Percentiles rank a stretch among this genome's conserved stretches.
phyloP scores from a whole-genome alignment of 2,888 invertebrate species.

The Tetranychus truncatus region DNA sequence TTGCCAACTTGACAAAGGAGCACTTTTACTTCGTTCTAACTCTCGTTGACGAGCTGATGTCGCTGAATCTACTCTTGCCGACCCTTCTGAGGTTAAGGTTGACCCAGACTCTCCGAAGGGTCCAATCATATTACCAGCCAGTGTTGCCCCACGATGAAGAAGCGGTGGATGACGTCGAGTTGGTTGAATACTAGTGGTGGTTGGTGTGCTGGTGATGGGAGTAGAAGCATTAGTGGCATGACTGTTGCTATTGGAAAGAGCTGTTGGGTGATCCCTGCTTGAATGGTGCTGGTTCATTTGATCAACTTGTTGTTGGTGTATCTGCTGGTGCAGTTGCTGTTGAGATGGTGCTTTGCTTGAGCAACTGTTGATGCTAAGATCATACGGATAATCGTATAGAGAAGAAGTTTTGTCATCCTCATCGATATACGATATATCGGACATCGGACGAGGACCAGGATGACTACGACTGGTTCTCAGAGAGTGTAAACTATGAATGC shows the following conservation, averaged over 20 bases:
- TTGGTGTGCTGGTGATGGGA: background rate
- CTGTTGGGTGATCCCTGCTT: background rate
- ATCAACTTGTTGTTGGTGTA: background rate
- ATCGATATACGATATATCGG: conserved; percentile 67
- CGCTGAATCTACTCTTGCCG: background rate
- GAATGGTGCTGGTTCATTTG: background rate
- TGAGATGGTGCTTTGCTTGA: background rate
- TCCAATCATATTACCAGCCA: background rate
- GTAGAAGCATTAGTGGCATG: background rate
- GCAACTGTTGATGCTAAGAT: conserved; percentile 6
- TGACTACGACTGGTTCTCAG: conserved; percentile 51
- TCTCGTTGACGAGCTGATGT: background rate
- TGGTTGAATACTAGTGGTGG: background rate
- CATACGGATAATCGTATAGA: conserved; percentile 30
- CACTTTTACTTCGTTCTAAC: conserved; percentile 13
- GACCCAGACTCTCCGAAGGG: background rate
- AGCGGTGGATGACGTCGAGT: background rate
- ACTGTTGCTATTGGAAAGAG: background rate
- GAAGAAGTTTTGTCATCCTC: conserved; percentile 40
- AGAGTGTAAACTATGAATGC: conserved; percentile 89
- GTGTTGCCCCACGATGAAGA: background rate
- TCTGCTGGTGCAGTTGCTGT: background rate
- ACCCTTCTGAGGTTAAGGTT: background rate
- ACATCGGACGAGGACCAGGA: conserved; percentile 51
- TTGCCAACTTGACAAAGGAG: conserved; percentile 9